phyloP scores from a whole-genome alignment of 2,888 invertebrate genomes.

The Incurvaria masculella region DNA sequence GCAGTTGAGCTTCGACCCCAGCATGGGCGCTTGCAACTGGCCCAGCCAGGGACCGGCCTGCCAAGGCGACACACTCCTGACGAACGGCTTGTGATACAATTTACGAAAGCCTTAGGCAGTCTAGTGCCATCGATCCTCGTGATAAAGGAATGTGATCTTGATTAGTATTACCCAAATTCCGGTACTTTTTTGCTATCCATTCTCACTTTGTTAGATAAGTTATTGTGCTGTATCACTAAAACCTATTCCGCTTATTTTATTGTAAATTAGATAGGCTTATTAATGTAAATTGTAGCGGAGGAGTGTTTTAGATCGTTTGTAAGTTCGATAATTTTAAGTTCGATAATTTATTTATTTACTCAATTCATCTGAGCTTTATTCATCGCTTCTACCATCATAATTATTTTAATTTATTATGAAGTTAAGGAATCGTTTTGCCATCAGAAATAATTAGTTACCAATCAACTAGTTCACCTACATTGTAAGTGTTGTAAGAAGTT shows the following conservation, averaged over 20 bases:
- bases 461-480: neutral
- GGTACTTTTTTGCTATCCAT: neutral
- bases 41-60: slow-evolving; percentile 78
- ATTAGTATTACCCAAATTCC: neutral
- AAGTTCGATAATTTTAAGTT: neutral
- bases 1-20: slow-evolving; percentile 72
- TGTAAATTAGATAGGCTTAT: neutral
- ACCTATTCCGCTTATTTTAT: neutral
- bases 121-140: neutral
- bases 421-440: neutral
- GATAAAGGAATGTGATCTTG: neutral
- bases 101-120: neutral
- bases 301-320: neutral
- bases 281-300: no score
- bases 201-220: neutral
- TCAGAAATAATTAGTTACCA: neutral
- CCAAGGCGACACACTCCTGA: slow-evolving; percentile 65
- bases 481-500: neutral
- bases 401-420: neutral
- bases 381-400: neutral
- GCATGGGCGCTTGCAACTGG: slow-evolving; percentile 78
- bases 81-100: slow-evolving; percentile 41
- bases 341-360: neutral
- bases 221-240: neutral
- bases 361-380: neutral